Base-by-base conservation (phyloP, 2,113 vertebrate species). In the Corythaeola cristata region DNA sequence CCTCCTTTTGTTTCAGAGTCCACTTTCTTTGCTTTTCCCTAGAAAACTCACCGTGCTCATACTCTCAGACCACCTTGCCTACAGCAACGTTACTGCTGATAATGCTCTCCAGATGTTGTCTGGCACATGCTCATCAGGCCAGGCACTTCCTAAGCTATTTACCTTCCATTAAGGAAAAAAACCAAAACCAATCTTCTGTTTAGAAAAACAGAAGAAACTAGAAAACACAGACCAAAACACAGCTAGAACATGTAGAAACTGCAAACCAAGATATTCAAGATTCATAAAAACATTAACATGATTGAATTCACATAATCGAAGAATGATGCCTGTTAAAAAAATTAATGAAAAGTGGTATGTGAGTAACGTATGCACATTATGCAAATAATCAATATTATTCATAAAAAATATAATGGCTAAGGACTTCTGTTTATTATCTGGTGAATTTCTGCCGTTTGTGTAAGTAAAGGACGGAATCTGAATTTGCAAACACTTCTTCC, bases 41-140 rank as follows among this genome's bases (percentile, higher is more conserved):
- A 12, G 58, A 90, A 94, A 90, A 90, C 11, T 39, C 64, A 63
- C 30, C 52, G 44, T 55, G 33, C 10, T 74, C 24, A 13, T 75
- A 69, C 19, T 69, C 24, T 35, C 23, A 85, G 45, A 49, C 30
- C 24, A 6, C 79, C 62, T 90, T 56, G 50, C 85, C 67, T 66
- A 45, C 62, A 93, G 94, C 41, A 84, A 81, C n/a, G 28, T 73
- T 79, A 44, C 7, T 44, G 44, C 28, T 90, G 45, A 18, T 94
- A 93, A 88, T 93, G 94, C 32, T 92, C 58, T 77, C 72, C 90
- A 92, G 75, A 88, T 93, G 67, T 62, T 85, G 58, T 74, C 63
- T 80, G 63, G 45, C 24, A 64, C 41, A 66, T 41, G 37, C 76
- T 52, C 39, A 74, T 74, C 53, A 91, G 58, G 35, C n/a, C 52